A percentile compares a stretch with the other conserved stretches of the same genome.
phyloP scores from a whole-genome alignment of 1,140 invertebrate species.

The Carcinoscorpius rotundicauda region DNA sequence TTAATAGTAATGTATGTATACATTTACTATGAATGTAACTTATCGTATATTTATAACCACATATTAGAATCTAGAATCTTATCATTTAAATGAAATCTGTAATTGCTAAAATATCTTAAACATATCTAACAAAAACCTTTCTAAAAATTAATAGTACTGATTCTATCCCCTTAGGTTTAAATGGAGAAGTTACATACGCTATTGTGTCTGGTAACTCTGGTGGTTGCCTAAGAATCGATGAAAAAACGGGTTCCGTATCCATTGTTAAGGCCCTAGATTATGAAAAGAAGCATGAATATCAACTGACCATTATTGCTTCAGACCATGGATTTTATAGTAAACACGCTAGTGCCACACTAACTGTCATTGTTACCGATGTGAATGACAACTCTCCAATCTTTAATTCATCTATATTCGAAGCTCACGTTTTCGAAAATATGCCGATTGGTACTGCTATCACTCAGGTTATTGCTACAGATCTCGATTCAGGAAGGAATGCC shows the following conservation, averaged over 20 bases:
- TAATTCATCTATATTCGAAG: constrained; percentile 60
- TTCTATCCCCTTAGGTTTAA: constrained; percentile 44
- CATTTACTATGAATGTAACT: too few species aligned
- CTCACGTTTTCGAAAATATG: constrained; percentile 76
- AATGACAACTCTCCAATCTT: constrained; percentile 81
- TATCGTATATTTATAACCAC: too few species aligned
- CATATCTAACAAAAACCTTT: too few species aligned
- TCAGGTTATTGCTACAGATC: constrained; percentile 62
- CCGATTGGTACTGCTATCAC: constrained; percentile 66
- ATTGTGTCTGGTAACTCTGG: constrained; percentile 70
- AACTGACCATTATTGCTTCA: constrained; percentile 69
- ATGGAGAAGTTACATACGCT: constrained; percentile 70
- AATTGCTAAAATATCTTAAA: too few species aligned
- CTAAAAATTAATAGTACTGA: too few species aligned
- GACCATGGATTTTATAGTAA: constrained; percentile 61
- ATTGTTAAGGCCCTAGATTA: constrained; percentile 72
- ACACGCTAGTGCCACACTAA: constrained; percentile 59
- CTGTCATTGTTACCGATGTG: constrained; percentile 74
- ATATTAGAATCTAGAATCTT: constrained; percentile 1
- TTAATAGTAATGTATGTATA: too few species aligned
- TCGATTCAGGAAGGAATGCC: constrained; percentile 74
- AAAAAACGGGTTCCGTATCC: constrained; percentile 59
- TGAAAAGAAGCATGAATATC: constrained; percentile 69
- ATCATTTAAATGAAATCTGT: too few species aligned
- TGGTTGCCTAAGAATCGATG: constrained; percentile 60